Evolutionary conservation across 2,113 vertebrate species (phyloP), one percentile per base, ranked within the genome.

Genomic region (Alligator sinensis): DNA sequence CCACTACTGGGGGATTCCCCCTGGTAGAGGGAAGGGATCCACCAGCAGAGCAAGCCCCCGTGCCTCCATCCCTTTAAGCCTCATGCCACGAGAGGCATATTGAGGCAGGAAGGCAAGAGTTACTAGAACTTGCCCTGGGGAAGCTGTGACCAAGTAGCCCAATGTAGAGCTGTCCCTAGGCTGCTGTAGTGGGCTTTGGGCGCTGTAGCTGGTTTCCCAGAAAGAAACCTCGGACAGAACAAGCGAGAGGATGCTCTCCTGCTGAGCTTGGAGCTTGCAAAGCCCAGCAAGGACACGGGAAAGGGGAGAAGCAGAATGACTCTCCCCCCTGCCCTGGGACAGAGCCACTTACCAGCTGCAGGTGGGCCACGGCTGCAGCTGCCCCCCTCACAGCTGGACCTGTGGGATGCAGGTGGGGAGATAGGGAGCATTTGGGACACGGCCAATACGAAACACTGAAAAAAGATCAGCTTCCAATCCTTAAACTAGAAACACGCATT

Each of bases 331-430:
- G 63, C 80, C 24, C 61, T 4, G 28, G 1, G 5, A 2, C 68
- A 0, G 1, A 17, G 54, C 55, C 64, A 3, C 47, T 47, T 2
- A 27, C 27, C 74, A 74, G 21, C 87, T 77, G 70, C 0, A 0
- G 34, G 84, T 6, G 75, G 75, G 64, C 14, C 68, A 54, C 57
- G 55, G 64, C 47, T 4, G 0, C 68, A 89, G 83, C 61, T 88
- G 24, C 58, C 61, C 84, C 89, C 75, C 70, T 55, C 80, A 68
- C 68, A 28, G 86, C 84, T 47, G 5, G 21, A 61, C 55, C 5
- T 34, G 61, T 28, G 34, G 0, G 1, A 86, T 30, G 30, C 63
- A 57, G 63, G 27, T 77, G 22, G 17, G 15, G 19, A 47, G 60
- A 7, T 1, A 18, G 76, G 68, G 58, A 16, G 63, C 0, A 0